Evolutionary conservation across 2,888 invertebrate species (phyloP).

Genomic region (Orthosia gracilis): DNA sequence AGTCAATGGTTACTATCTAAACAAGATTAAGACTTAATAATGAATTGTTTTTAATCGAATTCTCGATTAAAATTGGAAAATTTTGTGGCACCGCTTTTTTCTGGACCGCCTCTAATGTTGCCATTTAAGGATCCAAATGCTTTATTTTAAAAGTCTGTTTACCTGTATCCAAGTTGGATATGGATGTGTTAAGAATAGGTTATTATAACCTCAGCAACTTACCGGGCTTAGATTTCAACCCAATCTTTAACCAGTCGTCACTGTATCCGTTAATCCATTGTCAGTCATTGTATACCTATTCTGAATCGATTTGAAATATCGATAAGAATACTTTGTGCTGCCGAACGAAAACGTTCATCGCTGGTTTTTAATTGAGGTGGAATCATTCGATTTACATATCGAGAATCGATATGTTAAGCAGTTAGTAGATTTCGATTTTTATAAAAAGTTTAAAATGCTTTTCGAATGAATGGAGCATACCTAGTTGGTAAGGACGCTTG

Average conservation of each 20-base stretch:
- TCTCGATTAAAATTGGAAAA: slow-evolving; percentile 2
- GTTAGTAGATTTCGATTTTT: slow-evolving; percentile 23
- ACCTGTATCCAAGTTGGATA: background rate
- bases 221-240: slow-evolving; percentile 27
- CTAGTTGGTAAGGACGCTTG: slow-evolving; percentile 7
- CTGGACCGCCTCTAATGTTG: background rate
- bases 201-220: slow-evolving; percentile 2
- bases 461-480: slow-evolving; percentile 32
- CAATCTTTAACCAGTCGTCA: slow-evolving; percentile 28
- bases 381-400: slow-evolving; percentile 66
- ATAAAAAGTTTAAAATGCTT: slow-evolving; percentile 18
- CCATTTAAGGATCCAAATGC: background rate
- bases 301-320: slow-evolving; percentile 55
- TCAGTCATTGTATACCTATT: slow-evolving; percentile 47
- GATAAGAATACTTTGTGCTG: slow-evolving; percentile 57
- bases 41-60: background rate
- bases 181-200: slow-evolving; percentile 5
- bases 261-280: slow-evolving; percentile 38
- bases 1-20: slow-evolving; percentile 26
- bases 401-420: slow-evolving; percentile 58
- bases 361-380: slow-evolving; percentile 64
- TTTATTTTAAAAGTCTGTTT: background rate
- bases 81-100: background rate
- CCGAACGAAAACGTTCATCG: slow-evolving; percentile 52
- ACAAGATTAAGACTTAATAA: slow-evolving; percentile 27